Percentiles rank a stretch among this genome's conserved stretches.
phyloP scores from a whole-genome alignment of 1,140 invertebrate species.

The Megalopta genalis region DNA sequence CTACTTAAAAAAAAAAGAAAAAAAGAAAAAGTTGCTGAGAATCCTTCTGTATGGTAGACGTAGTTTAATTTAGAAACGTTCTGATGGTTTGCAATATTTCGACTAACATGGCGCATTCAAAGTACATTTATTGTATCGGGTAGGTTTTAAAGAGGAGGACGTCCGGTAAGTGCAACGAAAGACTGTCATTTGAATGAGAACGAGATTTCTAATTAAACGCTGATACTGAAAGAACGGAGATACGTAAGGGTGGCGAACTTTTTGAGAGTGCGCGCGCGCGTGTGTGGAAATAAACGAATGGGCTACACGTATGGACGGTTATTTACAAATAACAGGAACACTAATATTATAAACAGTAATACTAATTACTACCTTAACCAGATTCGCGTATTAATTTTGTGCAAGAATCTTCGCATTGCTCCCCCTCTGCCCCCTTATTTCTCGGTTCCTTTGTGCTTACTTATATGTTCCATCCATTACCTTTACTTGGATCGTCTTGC shows the following conservation, averaged over 20 bases:
- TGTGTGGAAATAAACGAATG: conserved; percentile 41
- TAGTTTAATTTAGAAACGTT: background rate
- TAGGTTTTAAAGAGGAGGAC: conserved; percentile 46
- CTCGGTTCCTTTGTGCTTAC: conserved; percentile 34
- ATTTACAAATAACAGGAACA: conserved; percentile 53
- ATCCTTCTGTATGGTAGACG: background rate
- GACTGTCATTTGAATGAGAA: conserved; percentile 68
- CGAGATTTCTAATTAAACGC: conserved; percentile 42
- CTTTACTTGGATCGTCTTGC: conserved; percentile 52
- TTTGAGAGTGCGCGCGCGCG: conserved; percentile 26
- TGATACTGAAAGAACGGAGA: conserved; percentile 29
- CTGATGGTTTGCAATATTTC: background rate
- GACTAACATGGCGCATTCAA: background rate
- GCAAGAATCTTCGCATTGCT: conserved; percentile 40
- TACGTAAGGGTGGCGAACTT: conserved; percentile 2
- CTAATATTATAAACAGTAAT: conserved; percentile 53
- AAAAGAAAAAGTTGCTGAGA: conserved; percentile 1
- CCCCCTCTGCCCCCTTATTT: conserved; percentile 19
- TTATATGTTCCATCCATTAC: conserved; percentile 36
- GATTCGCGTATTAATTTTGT: conserved; percentile 61
- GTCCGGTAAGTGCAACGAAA: conserved; percentile 64
- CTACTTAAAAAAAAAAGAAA: conserved; percentile 4
- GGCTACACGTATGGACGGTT: conserved; percentile 38
- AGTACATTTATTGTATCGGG: conserved; percentile 15
- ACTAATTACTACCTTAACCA: conserved; percentile 55